These are phyloP conservation scores for Anas flavirostris DNA, from an alignment of 2,797 vertebrate species.

Conservation along the genomic window DNA sequence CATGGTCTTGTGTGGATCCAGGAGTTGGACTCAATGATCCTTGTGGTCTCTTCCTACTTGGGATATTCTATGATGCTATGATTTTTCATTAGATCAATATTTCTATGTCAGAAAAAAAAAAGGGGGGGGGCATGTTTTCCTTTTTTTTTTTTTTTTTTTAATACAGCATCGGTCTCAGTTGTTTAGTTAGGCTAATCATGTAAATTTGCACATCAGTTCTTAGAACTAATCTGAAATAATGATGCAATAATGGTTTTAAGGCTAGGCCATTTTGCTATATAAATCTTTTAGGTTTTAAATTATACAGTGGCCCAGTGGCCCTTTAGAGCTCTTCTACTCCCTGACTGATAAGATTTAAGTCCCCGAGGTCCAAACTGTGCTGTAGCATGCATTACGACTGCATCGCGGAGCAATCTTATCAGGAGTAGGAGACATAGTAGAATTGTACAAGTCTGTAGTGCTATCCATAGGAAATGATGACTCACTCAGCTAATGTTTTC, in stretches of 20 bases:
- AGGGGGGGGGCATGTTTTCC: neutral
- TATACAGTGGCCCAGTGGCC: conserved; percentile 42
- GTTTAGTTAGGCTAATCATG: neutral
- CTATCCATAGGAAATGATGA: conserved; percentile 56
- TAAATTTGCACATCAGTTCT: conserved; percentile 17
- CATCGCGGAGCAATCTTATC: conserved; percentile 30
- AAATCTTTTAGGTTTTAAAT: conserved; percentile 54
- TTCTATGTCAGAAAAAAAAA: neutral
- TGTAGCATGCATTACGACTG: conserved; percentile 18
- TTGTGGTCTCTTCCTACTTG: neutral
- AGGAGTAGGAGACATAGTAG: conserved; percentile 26
- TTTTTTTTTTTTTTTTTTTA: neutral
- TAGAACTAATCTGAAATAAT: conserved; percentile 27
- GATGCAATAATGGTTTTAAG: conserved; percentile 17
- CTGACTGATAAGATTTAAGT: conserved; percentile 41
- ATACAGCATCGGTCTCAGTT: neutral
- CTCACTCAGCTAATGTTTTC: conserved; percentile 35
- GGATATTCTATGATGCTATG: neutral
- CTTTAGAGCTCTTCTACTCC: conserved; percentile 38
- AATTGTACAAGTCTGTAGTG: conserved; percentile 2
- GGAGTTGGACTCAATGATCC: neutral
- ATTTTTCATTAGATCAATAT: neutral
- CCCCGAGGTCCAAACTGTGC: conserved; percentile 5
- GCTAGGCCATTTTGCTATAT: neutral
- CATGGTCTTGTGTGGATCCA: neutral